phyloP scores from a whole-genome alignment of 2,888 invertebrate species.

The Hyles lineata region DNA sequence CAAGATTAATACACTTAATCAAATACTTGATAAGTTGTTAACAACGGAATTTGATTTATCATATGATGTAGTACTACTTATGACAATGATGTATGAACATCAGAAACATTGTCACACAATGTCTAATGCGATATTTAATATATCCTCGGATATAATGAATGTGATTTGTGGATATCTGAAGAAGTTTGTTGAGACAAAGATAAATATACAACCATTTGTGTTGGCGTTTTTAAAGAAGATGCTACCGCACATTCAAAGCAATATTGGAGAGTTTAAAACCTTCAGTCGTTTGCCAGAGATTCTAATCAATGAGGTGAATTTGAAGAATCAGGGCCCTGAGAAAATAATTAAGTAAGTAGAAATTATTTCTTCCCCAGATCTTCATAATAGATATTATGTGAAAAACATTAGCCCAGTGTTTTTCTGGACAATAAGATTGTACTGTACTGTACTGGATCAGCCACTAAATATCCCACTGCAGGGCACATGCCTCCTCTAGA shows the following conservation, averaged over 20 bases:
- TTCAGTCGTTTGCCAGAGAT: constrained; percentile 83
- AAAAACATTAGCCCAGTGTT: no score
- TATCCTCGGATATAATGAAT: constrained; percentile 68
- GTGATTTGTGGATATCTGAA: constrained; percentile 75
- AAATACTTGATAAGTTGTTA: constrained; percentile 80
- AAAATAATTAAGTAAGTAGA: constrained; percentile 84
- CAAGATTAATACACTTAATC: constrained; percentile 86
- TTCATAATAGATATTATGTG: no score
- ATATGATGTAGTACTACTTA: constrained; percentile 86
- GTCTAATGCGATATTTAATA: constrained; percentile 78
- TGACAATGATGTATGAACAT: constrained; percentile 89
- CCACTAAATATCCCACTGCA: no score
- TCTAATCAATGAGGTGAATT: constrained; percentile 85
- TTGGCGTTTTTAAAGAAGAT: constrained; percentile 82
- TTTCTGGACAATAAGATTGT: no score
- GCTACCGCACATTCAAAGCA: constrained; percentile 78
- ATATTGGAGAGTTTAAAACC: constrained; percentile 74
- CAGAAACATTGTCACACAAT: constrained; percentile 83
- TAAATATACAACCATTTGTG: constrained; percentile 84
- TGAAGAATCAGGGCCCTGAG: constrained; percentile 83
- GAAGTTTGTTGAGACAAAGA: constrained; percentile 81
- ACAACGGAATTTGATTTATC: constrained; percentile 69
- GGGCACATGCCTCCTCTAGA: no score
- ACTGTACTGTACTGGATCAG: no score
- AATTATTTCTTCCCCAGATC: background rate